Percentiles rank a stretch among this genome's conserved stretches.
These are phyloP conservation scores for Geococcyx californianus DNA, from an alignment of 2,113 vertebrate species.

Conservation along the genomic window DNA sequence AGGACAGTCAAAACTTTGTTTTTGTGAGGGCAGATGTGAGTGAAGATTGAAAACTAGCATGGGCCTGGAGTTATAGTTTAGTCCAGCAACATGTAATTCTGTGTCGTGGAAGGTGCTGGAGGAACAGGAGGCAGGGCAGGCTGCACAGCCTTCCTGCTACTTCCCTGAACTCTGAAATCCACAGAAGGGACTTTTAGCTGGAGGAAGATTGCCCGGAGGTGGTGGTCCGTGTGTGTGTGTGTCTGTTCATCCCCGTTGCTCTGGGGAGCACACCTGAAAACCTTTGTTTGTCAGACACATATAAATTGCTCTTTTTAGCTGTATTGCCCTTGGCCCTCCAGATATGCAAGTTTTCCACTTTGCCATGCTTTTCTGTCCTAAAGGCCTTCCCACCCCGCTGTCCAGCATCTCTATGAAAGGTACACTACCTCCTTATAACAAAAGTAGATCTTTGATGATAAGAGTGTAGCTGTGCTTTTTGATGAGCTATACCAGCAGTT, in stretches of 20 bases:
- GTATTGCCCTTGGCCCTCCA: neutral
- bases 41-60: neutral
- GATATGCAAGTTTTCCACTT: neutral
- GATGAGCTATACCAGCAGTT: neutral
- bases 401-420: neutral
- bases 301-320: neutral
- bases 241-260: neutral
- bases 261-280: neutral
- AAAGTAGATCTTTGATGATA: neutral
- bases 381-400: neutral
- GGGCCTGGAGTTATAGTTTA: neutral
- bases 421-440: neutral
- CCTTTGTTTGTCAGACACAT: neutral
- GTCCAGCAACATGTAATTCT: neutral
- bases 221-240: accelerated
- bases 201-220: neutral
- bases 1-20: neutral
- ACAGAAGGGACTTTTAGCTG: neutral
- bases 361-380: neutral
- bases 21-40: neutral
- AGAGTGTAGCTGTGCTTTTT: neutral
- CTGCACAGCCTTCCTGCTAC: neutral
- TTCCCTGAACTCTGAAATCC: neutral
- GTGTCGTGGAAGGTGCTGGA: neutral
- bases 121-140: neutral